A percentile compares a stretch with the other conserved stretches of the same genome.
phyloP scores from a whole-genome alignment of 2,888 invertebrate genomes.

The Spilosoma lubricipeda region DNA sequence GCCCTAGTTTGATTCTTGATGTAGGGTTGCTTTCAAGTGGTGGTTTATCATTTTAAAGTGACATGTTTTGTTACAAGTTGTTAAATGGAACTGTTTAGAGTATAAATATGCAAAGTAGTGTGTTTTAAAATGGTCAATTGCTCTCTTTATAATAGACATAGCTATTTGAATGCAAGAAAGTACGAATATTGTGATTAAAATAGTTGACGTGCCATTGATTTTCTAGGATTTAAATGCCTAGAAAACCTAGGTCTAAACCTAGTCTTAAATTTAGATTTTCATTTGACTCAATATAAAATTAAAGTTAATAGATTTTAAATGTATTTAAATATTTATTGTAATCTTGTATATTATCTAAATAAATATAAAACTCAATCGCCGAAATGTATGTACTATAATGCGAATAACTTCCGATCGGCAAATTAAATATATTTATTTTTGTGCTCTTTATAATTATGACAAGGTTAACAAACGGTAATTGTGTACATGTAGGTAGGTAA shows the following conservation, averaged over 20 bases:
- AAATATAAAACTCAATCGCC: too few species aligned
- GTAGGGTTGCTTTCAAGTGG: slow-evolving; percentile 67
- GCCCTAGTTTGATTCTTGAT: slow-evolving; percentile 74
- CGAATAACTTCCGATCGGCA: too few species aligned
- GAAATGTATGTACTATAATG: too few species aligned
- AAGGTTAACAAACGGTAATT: too few species aligned
- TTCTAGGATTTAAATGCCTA: too few species aligned
- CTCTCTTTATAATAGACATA: neutral
- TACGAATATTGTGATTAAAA: neutral
- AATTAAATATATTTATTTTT: too few species aligned
- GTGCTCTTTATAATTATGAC: too few species aligned
- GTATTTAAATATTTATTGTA: neutral
- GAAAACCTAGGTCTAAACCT: too few species aligned
- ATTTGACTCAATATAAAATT: too few species aligned
- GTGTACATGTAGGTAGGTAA: too few species aligned
- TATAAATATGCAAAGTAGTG: slow-evolving; percentile 2
- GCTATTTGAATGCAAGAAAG: neutral
- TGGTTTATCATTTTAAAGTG: slow-evolving; percentile 71
- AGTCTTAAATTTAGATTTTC: too few species aligned
- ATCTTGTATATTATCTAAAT: neutral
- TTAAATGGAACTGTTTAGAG: slow-evolving; percentile 34
- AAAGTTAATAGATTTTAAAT: neutral
- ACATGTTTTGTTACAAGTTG: slow-evolving; percentile 60
- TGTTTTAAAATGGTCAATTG: neutral
- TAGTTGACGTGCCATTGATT: too few species aligned